These are phyloP conservation scores for Scaptomyza flava DNA, from an alignment of 2,888 invertebrate genomes.

Conservation along the genomic window DNA sequence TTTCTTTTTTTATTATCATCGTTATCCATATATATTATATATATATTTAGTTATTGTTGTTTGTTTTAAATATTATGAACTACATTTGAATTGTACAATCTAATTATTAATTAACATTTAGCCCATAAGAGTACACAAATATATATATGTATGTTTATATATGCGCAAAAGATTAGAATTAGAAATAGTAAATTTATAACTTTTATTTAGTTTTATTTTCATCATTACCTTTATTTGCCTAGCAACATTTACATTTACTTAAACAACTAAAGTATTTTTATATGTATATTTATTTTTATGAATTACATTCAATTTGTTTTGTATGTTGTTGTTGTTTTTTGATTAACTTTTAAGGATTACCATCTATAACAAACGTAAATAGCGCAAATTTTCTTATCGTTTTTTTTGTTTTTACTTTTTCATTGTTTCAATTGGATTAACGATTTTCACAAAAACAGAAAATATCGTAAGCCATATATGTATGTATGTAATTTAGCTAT, in stretches of 20 bases:
- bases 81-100: conserved; percentile 78
- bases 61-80: conserved; percentile 76
- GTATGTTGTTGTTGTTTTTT: conserved; percentile 11
- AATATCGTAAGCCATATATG: conserved; percentile 32
- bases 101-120: conserved; percentile 79
- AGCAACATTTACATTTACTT: conserved; percentile 76
- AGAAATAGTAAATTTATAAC: conserved; percentile 14
- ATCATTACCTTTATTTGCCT: conserved; percentile 56
- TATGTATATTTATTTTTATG: conserved; percentile 40
- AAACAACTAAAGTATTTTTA: conserved; percentile 37
- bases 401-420: background rate
- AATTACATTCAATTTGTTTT: conserved; percentile 72
- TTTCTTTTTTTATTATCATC: conserved; percentile 49
- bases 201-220: conserved; percentile 37
- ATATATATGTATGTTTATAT: background rate
- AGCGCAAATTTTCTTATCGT: conserved; percentile 49
- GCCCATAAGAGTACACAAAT: conserved; percentile 71
- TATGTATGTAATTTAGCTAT: conserved; percentile 25
- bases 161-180: conserved; percentile 54
- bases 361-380: conserved; percentile 47
- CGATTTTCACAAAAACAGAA: conserved; percentile 47
- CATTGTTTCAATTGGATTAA: conserved; percentile 26
- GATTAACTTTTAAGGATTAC: conserved; percentile 46
- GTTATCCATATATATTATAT: conserved; percentile 50
- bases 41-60: conserved; percentile 44